Evolutionary conservation across 2,888 invertebrate genomes (phyloP), one percentile per base, ranked within the genome.

Genomic region (Horisme vitalbata): DNA sequence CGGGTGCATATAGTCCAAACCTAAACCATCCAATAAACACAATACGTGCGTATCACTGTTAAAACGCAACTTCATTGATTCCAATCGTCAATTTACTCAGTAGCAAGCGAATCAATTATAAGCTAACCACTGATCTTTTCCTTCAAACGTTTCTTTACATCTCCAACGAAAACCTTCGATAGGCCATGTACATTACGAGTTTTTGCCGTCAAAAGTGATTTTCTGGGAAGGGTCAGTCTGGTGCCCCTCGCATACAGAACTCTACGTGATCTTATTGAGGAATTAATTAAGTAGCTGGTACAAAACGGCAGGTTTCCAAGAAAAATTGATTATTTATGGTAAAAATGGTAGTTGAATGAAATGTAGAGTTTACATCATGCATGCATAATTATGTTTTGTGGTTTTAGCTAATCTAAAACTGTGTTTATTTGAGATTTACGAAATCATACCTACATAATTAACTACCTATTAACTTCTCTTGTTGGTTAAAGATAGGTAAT

Each of bases 191-290:
- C 18, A 33, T 38, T 11, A 15, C 7, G 11, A 10, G 10, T 31
- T 45, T 49, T 44, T 31, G 15, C 18, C 13, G 11, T 26, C 7
- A 9, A 9, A 24, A 35, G n/a, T 14, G 9, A 11, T 27, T 37
- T 37, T 21, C 18, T 28, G 30, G 14, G 30, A 20, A 59, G 63
- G 72, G 72, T 72, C 73, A 72, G 49, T 60, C 48, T 39, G 51
- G 45, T 68, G 69, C 60, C 63, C 68, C 66, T 61, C 72, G 74
- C 69, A 72, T 55, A 65, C 65, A 68, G 59, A 57, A 23, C 50
- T 41, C 61, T 71, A 79, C 81, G 83, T 83, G 82, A 76, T 68
- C 73, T 67, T 68, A 79, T 79, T 76, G 74, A 70, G 48, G 63
- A 78, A 71, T 79, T 81, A 81, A 82, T 83, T 77, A 79, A 70